A percentile compares a stretch with the other conserved stretches of the same genome.
phyloP scores from a whole-genome alignment of 2,113 vertebrate genomes.

The Octodon degus region DNA sequence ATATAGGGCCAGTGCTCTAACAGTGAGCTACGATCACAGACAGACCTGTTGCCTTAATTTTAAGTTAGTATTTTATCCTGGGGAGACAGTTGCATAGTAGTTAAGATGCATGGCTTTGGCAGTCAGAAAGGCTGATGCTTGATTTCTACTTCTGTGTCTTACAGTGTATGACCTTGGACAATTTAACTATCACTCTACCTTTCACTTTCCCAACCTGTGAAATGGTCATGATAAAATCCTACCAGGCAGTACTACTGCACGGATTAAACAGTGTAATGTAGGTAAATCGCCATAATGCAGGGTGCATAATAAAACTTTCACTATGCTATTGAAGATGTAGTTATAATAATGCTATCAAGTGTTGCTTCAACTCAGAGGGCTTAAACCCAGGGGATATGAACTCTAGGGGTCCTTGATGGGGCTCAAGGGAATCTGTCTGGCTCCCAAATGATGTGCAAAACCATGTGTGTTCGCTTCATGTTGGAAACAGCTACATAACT shows the following conservation, averaged over 20 bases:
- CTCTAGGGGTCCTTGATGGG: not conserved
- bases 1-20: not conserved
- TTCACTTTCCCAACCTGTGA: slow-evolving; percentile 14
- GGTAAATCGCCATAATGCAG: not conserved
- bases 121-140: not conserved
- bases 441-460: not conserved
- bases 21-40: not conserved
- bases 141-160: slow-evolving; percentile 35
- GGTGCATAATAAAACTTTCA: slow-evolving; percentile 19
- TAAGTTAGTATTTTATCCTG: not conserved
- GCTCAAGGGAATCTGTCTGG: not conserved
- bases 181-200: not conserved
- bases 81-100: not conserved
- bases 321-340: not conserved
- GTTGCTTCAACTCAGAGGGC: not conserved
- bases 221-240: not conserved
- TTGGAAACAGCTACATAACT: not conserved
- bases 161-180: not conserved
- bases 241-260: not conserved
- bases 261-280: not conserved
- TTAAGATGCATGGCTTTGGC: not conserved
- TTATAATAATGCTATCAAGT: not conserved
- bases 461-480: not conserved
- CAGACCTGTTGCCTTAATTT: not conserved
- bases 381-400: not conserved